Conservation (phyloP, 2,113 vertebrate species). For the Hemichromis elongatus region DNA sequence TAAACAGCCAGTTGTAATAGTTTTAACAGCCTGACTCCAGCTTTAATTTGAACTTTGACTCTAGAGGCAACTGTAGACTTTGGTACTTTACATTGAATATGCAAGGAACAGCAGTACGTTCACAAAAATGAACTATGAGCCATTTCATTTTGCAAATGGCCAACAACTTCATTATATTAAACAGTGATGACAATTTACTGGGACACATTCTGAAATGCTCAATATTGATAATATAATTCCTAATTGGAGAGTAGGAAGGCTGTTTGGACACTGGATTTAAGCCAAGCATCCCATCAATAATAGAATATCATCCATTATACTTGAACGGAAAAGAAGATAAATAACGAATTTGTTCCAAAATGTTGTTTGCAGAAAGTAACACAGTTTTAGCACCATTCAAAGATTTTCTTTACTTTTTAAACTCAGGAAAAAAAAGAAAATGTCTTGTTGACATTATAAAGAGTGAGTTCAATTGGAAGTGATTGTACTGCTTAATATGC, state of each 20-base stretch:
- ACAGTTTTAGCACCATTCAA: neutral
- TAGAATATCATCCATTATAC: neutral
- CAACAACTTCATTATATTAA: slow-evolving; percentile 9
- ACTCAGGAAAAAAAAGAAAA: neutral
- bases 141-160: slow-evolving; percentile 45
- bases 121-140: neutral
- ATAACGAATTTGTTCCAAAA: neutral
- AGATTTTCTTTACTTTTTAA: neutral
- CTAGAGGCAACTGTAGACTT: neutral
- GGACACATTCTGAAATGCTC: slow-evolving; percentile 10
- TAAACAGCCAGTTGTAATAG: neutral
- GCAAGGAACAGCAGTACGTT: neutral
- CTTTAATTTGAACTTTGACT: neutral
- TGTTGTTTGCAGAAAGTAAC: neutral
- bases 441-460: neutral
- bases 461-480: neutral
- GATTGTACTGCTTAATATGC: neutral
- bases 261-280: slow-evolving; percentile 11
- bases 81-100: neutral
- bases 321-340: neutral
- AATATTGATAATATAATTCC: neutral
- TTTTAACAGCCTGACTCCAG: neutral
- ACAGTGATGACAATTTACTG: slow-evolving; percentile 17
- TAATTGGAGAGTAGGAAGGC: neutral
- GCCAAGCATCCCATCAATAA: neutral